Percentiles rank a stretch among this genome's conserved stretches.
phyloP scores from a whole-genome alignment of 2,888 invertebrate genomes.

The Synergus gifuensis region DNA sequence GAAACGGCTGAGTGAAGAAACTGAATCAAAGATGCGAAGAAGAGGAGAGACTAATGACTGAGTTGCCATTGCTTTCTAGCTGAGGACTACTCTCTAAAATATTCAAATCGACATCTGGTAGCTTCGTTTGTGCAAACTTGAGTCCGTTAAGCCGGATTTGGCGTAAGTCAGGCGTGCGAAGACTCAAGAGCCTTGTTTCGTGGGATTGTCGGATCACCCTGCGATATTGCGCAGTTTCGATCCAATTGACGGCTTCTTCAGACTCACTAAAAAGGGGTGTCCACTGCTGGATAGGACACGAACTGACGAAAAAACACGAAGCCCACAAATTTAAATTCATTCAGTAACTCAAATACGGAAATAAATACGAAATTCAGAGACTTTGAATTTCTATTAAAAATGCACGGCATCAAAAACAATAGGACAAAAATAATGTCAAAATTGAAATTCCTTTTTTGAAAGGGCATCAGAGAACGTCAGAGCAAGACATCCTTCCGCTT shows the following conservation, averaged over 20 bases:
- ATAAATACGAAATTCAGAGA: neutral
- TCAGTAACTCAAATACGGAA: neutral
- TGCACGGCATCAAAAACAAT: too few species aligned
- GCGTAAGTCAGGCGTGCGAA: slow-evolving; percentile 75
- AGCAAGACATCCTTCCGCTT: slow-evolving; percentile 1
- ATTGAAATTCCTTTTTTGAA: neutral
- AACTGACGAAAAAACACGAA: neutral
- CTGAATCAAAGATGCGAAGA: neutral
- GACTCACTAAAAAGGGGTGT: slow-evolving; percentile 50
- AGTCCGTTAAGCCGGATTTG: slow-evolving; percentile 75
- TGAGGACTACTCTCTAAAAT: slow-evolving; percentile 65
- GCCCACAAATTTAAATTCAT: neutral
- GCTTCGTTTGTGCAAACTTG: slow-evolving; percentile 73
- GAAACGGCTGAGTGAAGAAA: too few species aligned
- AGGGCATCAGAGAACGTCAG: neutral
- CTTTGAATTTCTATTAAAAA: too few species aligned
- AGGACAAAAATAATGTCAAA: too few species aligned
- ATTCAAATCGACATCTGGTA: slow-evolving; percentile 75
- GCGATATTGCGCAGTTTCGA: slow-evolving; percentile 62
- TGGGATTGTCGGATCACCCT: slow-evolving; percentile 71
- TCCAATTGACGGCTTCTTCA: slow-evolving; percentile 68
- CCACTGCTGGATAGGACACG: slow-evolving; percentile 43
- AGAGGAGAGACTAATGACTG: neutral
- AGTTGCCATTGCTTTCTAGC: slow-evolving; percentile 50
- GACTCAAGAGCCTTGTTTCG: slow-evolving; percentile 76